Evolutionary conservation across 2,797 vertebrate genomes (phyloP), one percentile per base, ranked within the genome.

Genomic region (Arrhamphus sclerolepis): DNA sequence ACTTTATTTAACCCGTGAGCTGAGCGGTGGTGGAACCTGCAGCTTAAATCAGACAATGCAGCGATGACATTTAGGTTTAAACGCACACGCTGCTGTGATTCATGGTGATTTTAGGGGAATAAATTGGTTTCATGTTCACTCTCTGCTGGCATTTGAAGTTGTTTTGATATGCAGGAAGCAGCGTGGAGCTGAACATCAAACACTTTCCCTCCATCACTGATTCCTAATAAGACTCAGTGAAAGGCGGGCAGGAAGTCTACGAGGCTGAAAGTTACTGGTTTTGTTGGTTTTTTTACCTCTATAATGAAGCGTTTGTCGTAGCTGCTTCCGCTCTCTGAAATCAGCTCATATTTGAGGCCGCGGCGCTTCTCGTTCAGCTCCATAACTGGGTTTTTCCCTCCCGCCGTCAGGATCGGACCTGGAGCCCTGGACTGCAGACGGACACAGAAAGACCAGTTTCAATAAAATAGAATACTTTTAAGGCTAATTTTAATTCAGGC

Each of bases 301-400:
- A 98, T 97, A 70, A 97, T 94, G 71, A 98, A 97, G 60, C 95
- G 94, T 66, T 96, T 96, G 82, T 97, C 95, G 1, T 96, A 95
- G 88, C 94, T 96, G 78, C 94, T 94, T 2, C 96, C 96, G 0
- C 93, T 96, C 84, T 98, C 96, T 0, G 95, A 96, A 66, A 96
- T 94, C 70, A 98, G 93, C 84, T 97, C 94, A 0, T 98, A 98
- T 51, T 97, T 97, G 68, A 98, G 93, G 52, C 96, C 95, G 58
- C 96, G 91, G 46, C 96, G 93, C 77, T 97, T 98, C 74, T 98
- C 96, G 49, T 98, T 98, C 59, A 98, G 92, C 85, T 98, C 96
- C 96, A 97, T 97, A 72, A 98, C 95, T 0, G 96, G 96, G 81
- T 98, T 98, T 85, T 97, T 97, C 42, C 96, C 96, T 56, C 95